phyloP scores from a whole-genome alignment of 2,888 invertebrate genomes.

The Therioaphis trifolii region DNA sequence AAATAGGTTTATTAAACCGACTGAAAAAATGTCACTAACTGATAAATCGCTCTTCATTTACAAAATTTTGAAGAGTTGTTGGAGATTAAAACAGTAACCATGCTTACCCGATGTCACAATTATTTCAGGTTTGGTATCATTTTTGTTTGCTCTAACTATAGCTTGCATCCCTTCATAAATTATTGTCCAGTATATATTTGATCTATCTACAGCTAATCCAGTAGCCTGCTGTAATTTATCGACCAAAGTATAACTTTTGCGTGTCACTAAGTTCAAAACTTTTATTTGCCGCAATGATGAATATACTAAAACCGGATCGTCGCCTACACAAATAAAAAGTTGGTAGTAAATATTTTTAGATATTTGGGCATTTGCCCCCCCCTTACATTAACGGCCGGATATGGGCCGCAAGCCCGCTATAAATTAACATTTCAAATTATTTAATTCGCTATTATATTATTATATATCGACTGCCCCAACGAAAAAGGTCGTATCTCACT shows the following conservation, averaged over 20 bases:
- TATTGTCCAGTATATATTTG: conserved; percentile 83
- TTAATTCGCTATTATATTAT: too few species aligned
- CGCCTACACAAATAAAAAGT: conserved; percentile 69
- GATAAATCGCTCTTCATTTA: too few species aligned
- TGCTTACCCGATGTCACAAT: conserved; percentile 69
- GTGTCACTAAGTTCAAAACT: conserved; percentile 74
- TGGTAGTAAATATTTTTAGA: conserved; percentile 1
- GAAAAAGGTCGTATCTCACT: too few species aligned
- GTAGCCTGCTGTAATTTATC: conserved; percentile 73
- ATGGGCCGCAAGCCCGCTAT: too few species aligned
- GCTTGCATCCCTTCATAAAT: conserved; percentile 78
- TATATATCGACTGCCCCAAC: too few species aligned
- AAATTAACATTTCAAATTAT: too few species aligned
- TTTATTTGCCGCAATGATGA: conserved; percentile 76
- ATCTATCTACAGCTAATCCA: conserved; percentile 79
- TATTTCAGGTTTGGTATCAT: conserved; percentile 75
- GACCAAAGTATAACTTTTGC: conserved; percentile 71
- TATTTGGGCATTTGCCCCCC: too few species aligned
- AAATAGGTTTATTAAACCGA: too few species aligned
- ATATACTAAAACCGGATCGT: conserved; percentile 78
- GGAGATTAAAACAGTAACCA: background rate
- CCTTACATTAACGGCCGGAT: too few species aligned
- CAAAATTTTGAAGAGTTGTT: too few species aligned
- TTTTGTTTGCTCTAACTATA: conserved; percentile 75
- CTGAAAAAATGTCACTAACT: too few species aligned